These are phyloP conservation scores for Drosophila falleni DNA, from an alignment of 2,888 invertebrate species.

Conservation along the genomic window DNA sequence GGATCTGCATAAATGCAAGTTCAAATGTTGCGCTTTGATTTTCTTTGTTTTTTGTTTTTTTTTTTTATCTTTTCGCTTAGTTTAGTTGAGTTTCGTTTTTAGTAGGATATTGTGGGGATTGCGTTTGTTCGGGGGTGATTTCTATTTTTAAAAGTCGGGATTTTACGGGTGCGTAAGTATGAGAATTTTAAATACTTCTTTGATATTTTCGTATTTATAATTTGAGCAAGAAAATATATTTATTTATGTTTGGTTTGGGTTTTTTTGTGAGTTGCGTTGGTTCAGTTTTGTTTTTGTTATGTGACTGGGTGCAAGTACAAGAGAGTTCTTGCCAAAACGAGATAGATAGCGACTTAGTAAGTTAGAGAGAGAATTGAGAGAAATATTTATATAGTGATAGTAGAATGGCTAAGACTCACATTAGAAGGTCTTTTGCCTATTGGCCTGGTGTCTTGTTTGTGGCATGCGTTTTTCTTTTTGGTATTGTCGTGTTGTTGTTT, in stretches of 20 bases:
- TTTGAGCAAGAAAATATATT: slow-evolving; percentile 45
- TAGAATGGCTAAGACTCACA: slow-evolving; percentile 37
- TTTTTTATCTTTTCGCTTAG: slow-evolving; percentile 45
- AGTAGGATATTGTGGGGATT: slow-evolving; percentile 29
- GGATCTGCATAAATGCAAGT: slow-evolving; percentile 84
- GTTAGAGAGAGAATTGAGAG: slow-evolving; percentile 29
- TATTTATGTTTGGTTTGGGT: slow-evolving; percentile 39
- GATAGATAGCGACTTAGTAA: slow-evolving; percentile 39
- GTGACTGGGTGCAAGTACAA: slow-evolving; percentile 70
- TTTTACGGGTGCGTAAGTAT: slow-evolving; percentile 64
- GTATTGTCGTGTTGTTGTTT: slow-evolving; percentile 40
- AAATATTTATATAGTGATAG: slow-evolving; percentile 32
- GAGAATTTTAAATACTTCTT: slow-evolving; percentile 48
- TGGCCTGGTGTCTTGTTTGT: slow-evolving; percentile 39
- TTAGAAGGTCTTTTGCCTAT: slow-evolving; percentile 38
- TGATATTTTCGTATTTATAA: slow-evolving; percentile 37
- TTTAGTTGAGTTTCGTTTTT: slow-evolving; percentile 65
- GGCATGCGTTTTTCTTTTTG: slow-evolving; percentile 53
- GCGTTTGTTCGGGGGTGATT: slow-evolving; percentile 5
- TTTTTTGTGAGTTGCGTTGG: slow-evolving; percentile 37
- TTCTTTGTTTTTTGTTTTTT: slow-evolving; percentile 11
- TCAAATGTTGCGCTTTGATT: slow-evolving; percentile 72
- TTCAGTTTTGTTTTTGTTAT: slow-evolving; percentile 40
- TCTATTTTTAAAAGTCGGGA: slow-evolving; percentile 58
- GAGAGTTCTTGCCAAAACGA: slow-evolving; percentile 68